Conservation (phyloP, 1,140 invertebrate species). For the Dendroctonus ponderosae region DNA sequence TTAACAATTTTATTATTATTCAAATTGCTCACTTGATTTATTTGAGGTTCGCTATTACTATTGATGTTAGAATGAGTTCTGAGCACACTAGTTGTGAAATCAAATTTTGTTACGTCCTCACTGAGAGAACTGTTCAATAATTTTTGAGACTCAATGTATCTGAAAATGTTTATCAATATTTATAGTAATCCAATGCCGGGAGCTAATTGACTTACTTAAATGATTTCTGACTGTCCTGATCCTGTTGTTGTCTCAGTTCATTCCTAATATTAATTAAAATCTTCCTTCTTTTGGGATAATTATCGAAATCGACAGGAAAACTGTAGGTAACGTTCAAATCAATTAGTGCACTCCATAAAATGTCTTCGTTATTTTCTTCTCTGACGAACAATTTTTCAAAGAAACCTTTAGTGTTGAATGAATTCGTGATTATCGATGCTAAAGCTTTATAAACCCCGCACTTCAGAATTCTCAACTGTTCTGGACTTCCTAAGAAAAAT, state of each 20-base stretch:
- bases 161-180: slow-evolving; percentile 14
- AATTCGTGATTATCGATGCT: slow-evolving; percentile 37
- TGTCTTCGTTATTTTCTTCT: slow-evolving; percentile 44
- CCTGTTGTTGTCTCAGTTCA: slow-evolving; percentile 19
- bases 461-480: slow-evolving; percentile 35
- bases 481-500: slow-evolving; percentile 18
- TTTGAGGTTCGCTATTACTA: too few species aligned
- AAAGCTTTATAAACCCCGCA: slow-evolving; percentile 41
- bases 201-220: slow-evolving; percentile 4
- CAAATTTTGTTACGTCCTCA: slow-evolving; percentile 57
- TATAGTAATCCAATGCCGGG: not conserved
- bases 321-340: slow-evolving; percentile 49
- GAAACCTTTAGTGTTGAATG: slow-evolving; percentile 43
- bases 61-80: slow-evolving; percentile 2
- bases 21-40: not conserved
- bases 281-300: slow-evolving; percentile 51
- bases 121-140: slow-evolving; percentile 52
- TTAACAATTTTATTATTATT: slow-evolving; percentile 4
- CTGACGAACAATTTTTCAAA: slow-evolving; percentile 46
- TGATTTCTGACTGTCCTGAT: slow-evolving; percentile 14
- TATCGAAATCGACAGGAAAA: slow-evolving; percentile 50
- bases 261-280: slow-evolving; percentile 53
- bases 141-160: slow-evolving; percentile 47
- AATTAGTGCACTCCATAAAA: slow-evolving; percentile 55
- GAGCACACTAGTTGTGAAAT: slow-evolving; percentile 51